Base-by-base conservation (phyloP, 2,888 invertebrate species). In the Gibbula magus region DNA sequence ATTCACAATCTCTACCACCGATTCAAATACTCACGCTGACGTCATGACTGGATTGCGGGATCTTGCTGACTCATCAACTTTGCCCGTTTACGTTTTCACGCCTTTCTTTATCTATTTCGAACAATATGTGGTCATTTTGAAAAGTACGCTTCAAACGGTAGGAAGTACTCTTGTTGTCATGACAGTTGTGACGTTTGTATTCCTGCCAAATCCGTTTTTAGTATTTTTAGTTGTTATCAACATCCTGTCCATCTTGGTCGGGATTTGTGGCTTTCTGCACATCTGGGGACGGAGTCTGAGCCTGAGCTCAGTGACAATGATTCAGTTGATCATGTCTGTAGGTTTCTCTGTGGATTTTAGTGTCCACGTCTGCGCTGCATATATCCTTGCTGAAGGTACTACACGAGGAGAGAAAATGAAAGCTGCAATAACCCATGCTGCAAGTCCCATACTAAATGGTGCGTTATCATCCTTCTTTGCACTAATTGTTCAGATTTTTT, bases 11-110 rank as follows among this genome's bases (percentile, higher is more conserved):
- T 76, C 79, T 56, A 39, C 80, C 3, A 39, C n/a, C 0, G 96
- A 97, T 77, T 97, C 97, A 22, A 87, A 86, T 22, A 78, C 75
- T 10, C 87, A 90, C 78, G 89, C 88, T 0, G 70, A 85, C 29
- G 77, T 89, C 66, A 90, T 91, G 89, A 32, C 85, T 29, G 52
- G 78, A 20, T 85, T 89, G 84, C 77, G 90, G 10, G 84, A 89
- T 8, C 35, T 89, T 0, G 90, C 87, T 1, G 82, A 85, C 56
- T 77, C 82, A 10, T 86, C 86, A 16, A 77, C 83, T 1, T 74
- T 88, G 5, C 83, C 86, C 7, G 84, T 88, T 0, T 81, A 86
- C 54, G 88, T 87, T 0, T 90, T 86, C 77, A 82, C 86, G 13
- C 85, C 88, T 0, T 76, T 86, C 25, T 91, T 89, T 79, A 85